Conservation (phyloP, 2,797 vertebrate species). For the Pseudochromis fuscus region DNA sequence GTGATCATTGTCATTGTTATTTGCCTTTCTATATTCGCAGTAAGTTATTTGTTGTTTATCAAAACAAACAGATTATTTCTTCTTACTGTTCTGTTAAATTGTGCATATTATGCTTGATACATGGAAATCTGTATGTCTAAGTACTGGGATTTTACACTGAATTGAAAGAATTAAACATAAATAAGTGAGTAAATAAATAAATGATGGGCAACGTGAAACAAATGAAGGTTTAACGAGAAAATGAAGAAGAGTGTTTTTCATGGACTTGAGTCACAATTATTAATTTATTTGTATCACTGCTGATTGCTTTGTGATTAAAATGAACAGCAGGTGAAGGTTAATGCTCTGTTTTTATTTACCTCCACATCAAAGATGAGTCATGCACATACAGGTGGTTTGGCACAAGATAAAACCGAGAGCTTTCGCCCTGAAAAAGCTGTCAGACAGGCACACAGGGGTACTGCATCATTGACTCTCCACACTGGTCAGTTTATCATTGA, state of each 20-base stretch:
- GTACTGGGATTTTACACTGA: not conserved
- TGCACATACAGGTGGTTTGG: constrained; percentile 51
- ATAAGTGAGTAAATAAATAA: not conserved
- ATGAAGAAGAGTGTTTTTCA: not conserved
- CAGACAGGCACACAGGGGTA: constrained; percentile 49
- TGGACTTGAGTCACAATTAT: not conserved
- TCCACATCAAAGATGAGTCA: constrained; percentile 45
- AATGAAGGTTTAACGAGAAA: not conserved
- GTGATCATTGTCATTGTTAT: not conserved
- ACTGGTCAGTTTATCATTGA: constrained; percentile 44
- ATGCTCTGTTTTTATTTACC: constrained; percentile 21
- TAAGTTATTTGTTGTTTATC: not conserved
- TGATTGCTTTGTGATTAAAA: not conserved
- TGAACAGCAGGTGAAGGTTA: not conserved
- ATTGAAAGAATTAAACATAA: not conserved
- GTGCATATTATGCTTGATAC: not conserved
- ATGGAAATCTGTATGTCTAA: not conserved
- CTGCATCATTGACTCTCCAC: constrained; percentile 61
- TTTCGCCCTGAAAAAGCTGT: constrained; percentile 51
- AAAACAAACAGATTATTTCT: not conserved
- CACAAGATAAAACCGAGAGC: constrained; percentile 62
- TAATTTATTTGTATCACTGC: not conserved
- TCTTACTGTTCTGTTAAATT: not conserved
- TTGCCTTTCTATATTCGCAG: not conserved
- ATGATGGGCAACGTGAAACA: not conserved